Percentiles rank a stretch among this genome's conserved stretches.
Conservation (phyloP, 2,888 invertebrate genomes). For the Tortrix viridana region DNA sequence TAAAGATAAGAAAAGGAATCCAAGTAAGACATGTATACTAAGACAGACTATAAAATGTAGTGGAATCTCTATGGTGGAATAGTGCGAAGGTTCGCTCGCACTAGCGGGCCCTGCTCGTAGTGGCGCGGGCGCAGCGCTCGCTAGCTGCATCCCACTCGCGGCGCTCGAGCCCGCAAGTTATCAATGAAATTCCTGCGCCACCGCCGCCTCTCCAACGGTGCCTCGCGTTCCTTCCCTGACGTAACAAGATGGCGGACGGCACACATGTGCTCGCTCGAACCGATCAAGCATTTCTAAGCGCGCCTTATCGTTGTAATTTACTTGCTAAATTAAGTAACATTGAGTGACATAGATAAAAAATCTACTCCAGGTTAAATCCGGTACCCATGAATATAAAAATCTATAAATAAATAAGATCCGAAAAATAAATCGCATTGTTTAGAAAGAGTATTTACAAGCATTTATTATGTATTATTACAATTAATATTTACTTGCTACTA, state of each 20-base stretch:
- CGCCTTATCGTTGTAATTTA: conserved; percentile 21
- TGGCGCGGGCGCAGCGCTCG: conserved; percentile 26
- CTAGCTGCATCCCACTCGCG: conserved; percentile 74
- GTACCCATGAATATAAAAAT: too few species aligned
- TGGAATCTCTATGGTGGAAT: conserved; percentile 4
- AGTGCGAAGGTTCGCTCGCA: conserved; percentile 14
- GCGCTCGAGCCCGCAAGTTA: conserved; percentile 72
- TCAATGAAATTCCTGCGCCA: conserved; percentile 78
- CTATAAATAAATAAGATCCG: too few species aligned
- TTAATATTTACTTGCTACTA: background rate
- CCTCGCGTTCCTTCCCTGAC: conserved; percentile 75
- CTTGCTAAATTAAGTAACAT: background rate
- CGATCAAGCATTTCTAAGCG: conserved; percentile 32
- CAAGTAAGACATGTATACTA: background rate
- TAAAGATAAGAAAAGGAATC: background rate
- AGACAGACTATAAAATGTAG: too few species aligned
- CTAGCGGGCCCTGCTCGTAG: conserved; percentile 41
- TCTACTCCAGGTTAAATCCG: too few species aligned
- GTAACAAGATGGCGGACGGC: conserved; percentile 76
- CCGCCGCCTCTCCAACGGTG: conserved; percentile 65
- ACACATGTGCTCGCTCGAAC: conserved; percentile 45
- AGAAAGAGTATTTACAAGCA: background rate
- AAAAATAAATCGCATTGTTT: background rate
- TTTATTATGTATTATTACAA: background rate
- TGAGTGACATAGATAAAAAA: too few species aligned